These are phyloP conservation scores for Aix galericulata DNA, from an alignment of 2,113 vertebrate species.

Conservation along the genomic window DNA sequence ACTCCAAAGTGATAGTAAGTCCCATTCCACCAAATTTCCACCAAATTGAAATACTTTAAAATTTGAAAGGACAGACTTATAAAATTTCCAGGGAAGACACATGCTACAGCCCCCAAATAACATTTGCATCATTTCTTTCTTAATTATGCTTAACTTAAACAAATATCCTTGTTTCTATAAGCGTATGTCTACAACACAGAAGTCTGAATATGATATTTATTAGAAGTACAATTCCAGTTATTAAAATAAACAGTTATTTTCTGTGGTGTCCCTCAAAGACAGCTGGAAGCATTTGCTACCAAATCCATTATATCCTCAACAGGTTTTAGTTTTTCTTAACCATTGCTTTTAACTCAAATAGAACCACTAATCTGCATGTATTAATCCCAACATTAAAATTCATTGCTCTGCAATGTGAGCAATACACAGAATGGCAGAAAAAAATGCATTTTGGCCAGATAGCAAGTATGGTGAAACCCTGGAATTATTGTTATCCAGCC, in stretches of 20 bases:
- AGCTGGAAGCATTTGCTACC: neutral
- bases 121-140: constrained; percentile 54
- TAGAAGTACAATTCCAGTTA: neutral
- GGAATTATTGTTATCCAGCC: neutral
- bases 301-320: neutral
- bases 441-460: neutral
- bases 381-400: neutral
- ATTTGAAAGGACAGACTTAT: neutral
- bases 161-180: constrained; percentile 1
- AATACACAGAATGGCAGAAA: neutral
- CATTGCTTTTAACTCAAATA: neutral
- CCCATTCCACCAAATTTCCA: constrained; percentile 27
- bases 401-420: neutral
- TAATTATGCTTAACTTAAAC: constrained; percentile 45
- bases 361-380: neutral
- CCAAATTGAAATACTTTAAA: constrained; percentile 19
- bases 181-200: neutral
- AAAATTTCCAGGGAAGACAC: neutral
- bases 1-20: neutral
- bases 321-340: neutral
- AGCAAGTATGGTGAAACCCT: neutral
- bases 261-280: neutral
- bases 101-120: constrained; percentile 12
- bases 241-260: constrained; percentile 37
- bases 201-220: neutral